Evolutionary conservation across 2,888 invertebrate species (phyloP).

Genomic region (Adela reaumurella): DNA sequence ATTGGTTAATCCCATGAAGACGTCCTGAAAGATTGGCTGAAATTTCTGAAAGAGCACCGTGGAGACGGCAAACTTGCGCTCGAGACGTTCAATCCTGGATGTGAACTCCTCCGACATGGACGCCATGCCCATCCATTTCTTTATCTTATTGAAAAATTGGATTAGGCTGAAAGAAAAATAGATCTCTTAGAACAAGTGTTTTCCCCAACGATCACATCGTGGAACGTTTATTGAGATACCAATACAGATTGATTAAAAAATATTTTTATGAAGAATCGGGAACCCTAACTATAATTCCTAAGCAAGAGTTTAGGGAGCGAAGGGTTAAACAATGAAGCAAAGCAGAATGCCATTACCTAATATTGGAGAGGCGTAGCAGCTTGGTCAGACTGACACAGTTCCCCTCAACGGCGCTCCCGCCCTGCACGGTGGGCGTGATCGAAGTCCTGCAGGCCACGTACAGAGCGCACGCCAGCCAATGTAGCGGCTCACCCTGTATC

Average conservation of each 20-base stretch:
- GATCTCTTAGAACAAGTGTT: background rate
- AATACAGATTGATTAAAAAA: no score
- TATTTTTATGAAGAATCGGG: no score
- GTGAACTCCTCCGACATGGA: slow-evolving; percentile 79
- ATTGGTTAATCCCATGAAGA: slow-evolving; percentile 70
- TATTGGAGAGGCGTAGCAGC: slow-evolving; percentile 82
- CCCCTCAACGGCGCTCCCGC: slow-evolving; percentile 72
- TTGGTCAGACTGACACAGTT: slow-evolving; percentile 90
- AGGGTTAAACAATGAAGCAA: no score
- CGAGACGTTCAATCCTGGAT: slow-evolving; percentile 76
- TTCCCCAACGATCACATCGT: no score
- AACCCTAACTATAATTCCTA: no score
- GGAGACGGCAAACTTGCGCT: slow-evolving; percentile 90
- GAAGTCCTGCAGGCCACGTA: slow-evolving; percentile 85
- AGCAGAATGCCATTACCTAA: no score
- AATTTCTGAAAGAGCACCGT: slow-evolving; percentile 92
- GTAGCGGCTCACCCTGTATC: slow-evolving; percentile 79
- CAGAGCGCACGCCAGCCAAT: slow-evolving; percentile 94
- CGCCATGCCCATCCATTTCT: slow-evolving; percentile 94
- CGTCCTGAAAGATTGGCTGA: slow-evolving; percentile 80
- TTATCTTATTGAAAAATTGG: slow-evolving; percentile 92
- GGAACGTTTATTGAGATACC: background rate
- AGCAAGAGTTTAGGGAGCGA: no score
- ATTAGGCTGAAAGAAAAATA: slow-evolving; percentile 65
- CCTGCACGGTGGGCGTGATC: slow-evolving; percentile 75